phyloP scores from a whole-genome alignment of 2,888 invertebrate species.

The Seladonia tumulorum region DNA sequence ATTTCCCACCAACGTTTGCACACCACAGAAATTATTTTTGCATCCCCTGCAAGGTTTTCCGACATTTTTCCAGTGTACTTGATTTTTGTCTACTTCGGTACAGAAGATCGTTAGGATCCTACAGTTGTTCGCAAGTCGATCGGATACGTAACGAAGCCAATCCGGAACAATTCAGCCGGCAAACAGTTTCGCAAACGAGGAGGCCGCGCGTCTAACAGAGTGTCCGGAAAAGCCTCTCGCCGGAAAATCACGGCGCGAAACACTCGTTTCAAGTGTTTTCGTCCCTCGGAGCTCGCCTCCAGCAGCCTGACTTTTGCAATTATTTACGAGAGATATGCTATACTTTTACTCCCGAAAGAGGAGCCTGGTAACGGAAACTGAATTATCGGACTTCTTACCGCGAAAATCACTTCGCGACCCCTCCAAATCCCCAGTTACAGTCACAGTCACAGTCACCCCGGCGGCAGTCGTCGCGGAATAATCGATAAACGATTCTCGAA shows the following conservation, averaged over 20 bases:
- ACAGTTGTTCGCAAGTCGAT: background rate
- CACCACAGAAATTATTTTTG: background rate
- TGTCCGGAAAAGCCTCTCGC: background rate
- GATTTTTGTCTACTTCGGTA: background rate
- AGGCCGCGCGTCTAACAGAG: background rate
- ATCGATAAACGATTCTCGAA: conserved; percentile 37
- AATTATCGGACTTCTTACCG: background rate
- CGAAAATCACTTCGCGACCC: background rate
- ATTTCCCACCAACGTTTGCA: background rate
- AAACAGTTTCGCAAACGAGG: conserved; percentile 4
- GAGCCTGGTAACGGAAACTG: background rate
- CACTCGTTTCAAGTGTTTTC: conserved; percentile 6
- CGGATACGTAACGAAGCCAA: conserved; percentile 1
- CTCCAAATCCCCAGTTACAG: background rate
- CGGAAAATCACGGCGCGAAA: background rate
- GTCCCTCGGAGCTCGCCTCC: background rate
- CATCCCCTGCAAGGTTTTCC: too few relatives aligned
- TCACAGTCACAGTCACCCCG: too few relatives aligned
- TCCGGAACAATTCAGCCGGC: background rate
- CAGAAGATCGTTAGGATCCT: background rate
- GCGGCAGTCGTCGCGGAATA: conserved; percentile 15
- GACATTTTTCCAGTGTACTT: background rate
- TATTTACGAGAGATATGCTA: background rate
- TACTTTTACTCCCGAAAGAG: background rate
- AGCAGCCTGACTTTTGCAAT: background rate